Evolutionary conservation across 2,797 vertebrate genomes (phyloP), one percentile per base, ranked within the genome.

Genomic region (Acropternis orthonyx): DNA sequence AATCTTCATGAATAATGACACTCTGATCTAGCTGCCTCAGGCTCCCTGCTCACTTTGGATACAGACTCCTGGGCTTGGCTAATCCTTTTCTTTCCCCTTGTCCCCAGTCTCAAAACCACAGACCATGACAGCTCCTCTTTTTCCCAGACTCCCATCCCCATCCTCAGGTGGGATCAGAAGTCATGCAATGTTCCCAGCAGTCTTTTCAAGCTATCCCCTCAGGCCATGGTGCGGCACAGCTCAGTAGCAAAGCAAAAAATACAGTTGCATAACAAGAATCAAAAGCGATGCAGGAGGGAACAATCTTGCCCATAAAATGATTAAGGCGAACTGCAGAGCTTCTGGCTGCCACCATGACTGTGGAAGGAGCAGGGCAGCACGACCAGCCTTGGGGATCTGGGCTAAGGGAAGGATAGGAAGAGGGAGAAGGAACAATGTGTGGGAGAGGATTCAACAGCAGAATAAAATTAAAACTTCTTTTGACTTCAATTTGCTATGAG

Each of bases 1-100:
- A 63, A 49, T 55, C 49, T 58, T 94, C 75, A 93, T 91, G 76
- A 92, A 82, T 86, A 96, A 95, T 62, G 46, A 43, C 19, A 17
- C 71, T 75, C 63, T 90, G 68, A 85, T 83, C 56, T 69, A 67
- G 49, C 46, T 85, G 68, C 66, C 55, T 81, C 56, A 36, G 65
- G 61, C 77, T 94, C 27, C 52, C 58, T 41, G 43, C 72, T 93
- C 30, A 75, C 59, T 67, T 88, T 3, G 3, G 56, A 72, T 59
- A 61, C 6, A 7, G 23, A 30, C 73, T 81, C 55, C 37, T 43
- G 59, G 37, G 30, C 8, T 85, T 68, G 14, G 9, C 54, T 85
- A 73, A 51, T 73, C 30, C 26, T 7, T 61, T 67, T 63, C 32
- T 73, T 65, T 12, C n/a, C 37, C 51, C 9, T 23, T n/a, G 16